These are phyloP conservation scores for Aramus guarauna DNA, from an alignment of 2,113 vertebrate genomes.

Conservation along the genomic window DNA sequence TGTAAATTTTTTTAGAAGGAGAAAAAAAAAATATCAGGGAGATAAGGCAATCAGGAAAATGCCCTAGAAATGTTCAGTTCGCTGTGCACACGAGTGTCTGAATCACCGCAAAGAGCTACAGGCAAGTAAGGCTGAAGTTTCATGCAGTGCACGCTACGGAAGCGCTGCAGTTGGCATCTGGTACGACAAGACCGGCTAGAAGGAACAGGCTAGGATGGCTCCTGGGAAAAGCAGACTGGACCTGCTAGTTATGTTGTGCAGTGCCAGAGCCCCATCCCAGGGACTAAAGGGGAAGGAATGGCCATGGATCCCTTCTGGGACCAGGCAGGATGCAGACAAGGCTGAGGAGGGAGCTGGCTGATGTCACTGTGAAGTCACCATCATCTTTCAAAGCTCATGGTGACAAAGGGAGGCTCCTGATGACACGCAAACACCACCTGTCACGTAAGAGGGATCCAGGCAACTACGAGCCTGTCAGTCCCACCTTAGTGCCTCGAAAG, in stretches of 20 bases:
- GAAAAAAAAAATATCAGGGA: neutral
- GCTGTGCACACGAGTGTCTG: neutral
- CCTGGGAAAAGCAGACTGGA: neutral
- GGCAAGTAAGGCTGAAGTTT: neutral
- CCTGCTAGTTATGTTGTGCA: neutral
- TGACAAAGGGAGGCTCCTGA: neutral
- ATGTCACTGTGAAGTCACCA: neutral
- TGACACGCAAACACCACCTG: neutral
- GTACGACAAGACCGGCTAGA: accelerated
- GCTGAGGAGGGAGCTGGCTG: neutral
- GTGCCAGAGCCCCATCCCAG: neutral
- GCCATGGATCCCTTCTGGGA: neutral
- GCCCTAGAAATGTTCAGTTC: neutral
- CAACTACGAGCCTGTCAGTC: neutral
- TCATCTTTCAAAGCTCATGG: neutral
- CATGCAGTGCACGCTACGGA: neutral
- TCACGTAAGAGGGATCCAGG: neutral
- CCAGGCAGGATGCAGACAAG: accelerated
- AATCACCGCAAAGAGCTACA: neutral
- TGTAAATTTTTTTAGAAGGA: neutral
- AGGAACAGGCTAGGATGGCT: accelerated
- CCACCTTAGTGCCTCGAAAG: neutral
- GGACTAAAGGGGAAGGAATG: neutral
- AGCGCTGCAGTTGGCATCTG: accelerated
- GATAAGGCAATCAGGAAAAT: neutral